Evolutionary conservation across 2,113 vertebrate genomes (phyloP), one percentile per base, ranked within the genome.

Genomic region (Sorex fumeus): DNA sequence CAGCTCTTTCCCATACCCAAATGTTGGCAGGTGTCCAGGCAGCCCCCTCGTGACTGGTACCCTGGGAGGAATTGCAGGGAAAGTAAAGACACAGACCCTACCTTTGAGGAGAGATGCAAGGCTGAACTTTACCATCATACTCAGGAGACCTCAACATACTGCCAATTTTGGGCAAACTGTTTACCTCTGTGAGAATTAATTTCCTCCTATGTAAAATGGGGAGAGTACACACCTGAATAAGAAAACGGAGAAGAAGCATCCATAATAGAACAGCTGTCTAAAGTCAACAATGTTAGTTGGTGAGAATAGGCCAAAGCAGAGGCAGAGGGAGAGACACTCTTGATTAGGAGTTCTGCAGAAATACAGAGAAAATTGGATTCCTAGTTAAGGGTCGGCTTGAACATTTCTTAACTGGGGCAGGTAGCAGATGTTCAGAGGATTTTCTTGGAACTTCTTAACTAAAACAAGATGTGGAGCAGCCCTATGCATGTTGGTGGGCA

Each of bases 181-280:
- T 93, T 79, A 34, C 57, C 18, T 85, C 18, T 77, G 11, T 70
- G 74, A 67, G 62, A 91, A 25, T 76, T 62, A 45, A 82, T 82
- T 85, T 91, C 36, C 64, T 91, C n/a, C 9, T 13, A 19, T 34
- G n/a, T 64, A 62, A 71, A 90, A 67, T 21, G 25, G 3, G 21
- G 32, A 71, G 45, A 30, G 8, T 72, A 3, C 60, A 30, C n/a
- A 83, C 28, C 53, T 71, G 36, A 75, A 43, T 47, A 60, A 82
- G 66, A 27, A 16, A 71, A 74, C 32, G 12, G 27, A 0, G 79
- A 5, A 15, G 75, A 84, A 82, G 64, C 13, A n/a, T 19, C 2
- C 75, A 77, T 72, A 84, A 36, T 5, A 6, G 25, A 36, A 50
- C 19, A 34, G 11, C 7, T 91, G 45, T 88, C 91, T 50, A 76